Base-by-base conservation (phyloP, 2,888 invertebrate genomes). In the Brachypterus glaber region DNA sequence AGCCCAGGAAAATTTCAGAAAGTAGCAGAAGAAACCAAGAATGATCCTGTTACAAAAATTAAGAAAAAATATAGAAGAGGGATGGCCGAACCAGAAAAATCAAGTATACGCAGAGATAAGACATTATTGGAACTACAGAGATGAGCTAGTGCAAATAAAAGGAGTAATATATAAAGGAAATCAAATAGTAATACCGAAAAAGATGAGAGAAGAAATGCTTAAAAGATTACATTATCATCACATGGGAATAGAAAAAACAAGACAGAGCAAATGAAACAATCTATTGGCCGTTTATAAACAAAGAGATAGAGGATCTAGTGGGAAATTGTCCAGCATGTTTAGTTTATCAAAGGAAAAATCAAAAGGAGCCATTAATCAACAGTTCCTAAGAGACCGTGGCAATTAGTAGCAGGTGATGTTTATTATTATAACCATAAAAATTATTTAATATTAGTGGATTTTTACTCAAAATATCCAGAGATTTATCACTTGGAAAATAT, bases 381-480 rank as follows among this genome's bases (percentile, higher is more conserved):
- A 32, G 37, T 45, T 13, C 47, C 48, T 17, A 35, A 33, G 5
- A 38, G 41, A 27, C 51, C 51, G 12, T 54, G 50, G 50, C 42
- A 51, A 40, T 36, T 33, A 16, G 17, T 51, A 16, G 48, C 46
- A 5, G 39, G 41, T 15, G 51, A 52, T 40, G 27, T 55, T 8
- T 54, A 50, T 40, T 33, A 51, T 25, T 37, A 45, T 9, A 30
- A 48, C 16, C 39, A 37, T 4, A 42, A 44, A 26, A 33, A 37
- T 15, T 53, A 47, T 30, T 33, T 55, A 4, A 30, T 55, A 21
- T 33, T 54, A 21, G 49, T 50, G 2, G 51, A 53, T 40, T 35
- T 30, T 12, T 53, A 47, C 43, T 50, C 48, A 3, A 49, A 46
- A 40, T 53, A 37, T 44, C 45, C 48, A 5, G 53, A 54, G 46